Base-by-base conservation (phyloP, 2,797 vertebrate species). In the Furcifer pardalis region DNA sequence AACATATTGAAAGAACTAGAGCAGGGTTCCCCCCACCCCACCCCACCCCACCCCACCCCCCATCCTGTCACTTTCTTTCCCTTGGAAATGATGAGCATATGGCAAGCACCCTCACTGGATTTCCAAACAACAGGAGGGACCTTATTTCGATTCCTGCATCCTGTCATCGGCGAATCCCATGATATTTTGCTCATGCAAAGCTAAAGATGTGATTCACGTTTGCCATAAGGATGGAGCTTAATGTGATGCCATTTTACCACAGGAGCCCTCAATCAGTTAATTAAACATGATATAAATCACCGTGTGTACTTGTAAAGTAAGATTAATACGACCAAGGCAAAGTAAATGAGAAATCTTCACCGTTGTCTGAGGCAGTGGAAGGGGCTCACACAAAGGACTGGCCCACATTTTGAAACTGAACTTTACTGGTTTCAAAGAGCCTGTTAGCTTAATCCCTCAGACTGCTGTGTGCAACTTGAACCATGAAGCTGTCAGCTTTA, bases 71-170 rank as follows among this genome's bases (percentile, higher is more conserved):
- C 96, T 96, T 93, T 95, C 96, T 95, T 95, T 94, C 95, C 97
- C 96, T 96, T 91, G 94, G 97, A 98, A 95, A 96, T 95, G 92
- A 95, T 85, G 93, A 98, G 97, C 98, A 98, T 99, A 99, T 98
- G 98, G 98, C 95, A 96, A 96, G 96, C 97, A 97, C 96, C 96
- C 97, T 97, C 96, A 93, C 95, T 96, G 95, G 97, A 96, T 96
- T 96, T 95, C 96, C 95, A 95, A 96, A 97, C 96, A 96, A 98
- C 97, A 96, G 96, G 96, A 97, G 97, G 97, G 96, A 96, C 96
- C 94, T 95, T 96, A 96, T 97, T 97, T 95, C 88, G 94, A 96
- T 97, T 96, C 96, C 95, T 96, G 93, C 96, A 97, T 97, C 96
- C 97, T 97, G 97, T 97, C 97, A 97, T 96, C 95, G 94, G 94